Evolutionary conservation across 2,888 invertebrate genomes (phyloP).

Genomic region (Linnaemya tessellans): DNA sequence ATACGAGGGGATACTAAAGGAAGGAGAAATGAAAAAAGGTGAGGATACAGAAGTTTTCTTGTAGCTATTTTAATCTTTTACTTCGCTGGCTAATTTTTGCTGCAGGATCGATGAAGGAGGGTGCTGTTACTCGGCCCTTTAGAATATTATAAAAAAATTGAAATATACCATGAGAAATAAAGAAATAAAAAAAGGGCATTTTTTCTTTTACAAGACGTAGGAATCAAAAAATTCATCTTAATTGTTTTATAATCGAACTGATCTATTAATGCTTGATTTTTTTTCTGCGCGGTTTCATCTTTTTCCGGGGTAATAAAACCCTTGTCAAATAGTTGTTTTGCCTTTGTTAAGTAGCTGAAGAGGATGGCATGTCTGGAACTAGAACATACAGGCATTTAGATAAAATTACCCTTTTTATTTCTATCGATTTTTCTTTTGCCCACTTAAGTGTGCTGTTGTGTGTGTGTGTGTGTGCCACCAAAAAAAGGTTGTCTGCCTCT

Average conservation of each 20-base stretch:
- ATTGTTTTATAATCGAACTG: conserved; percentile 36
- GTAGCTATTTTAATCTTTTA: too few species aligned
- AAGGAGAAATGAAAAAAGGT: too few species aligned
- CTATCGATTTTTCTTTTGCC: background rate
- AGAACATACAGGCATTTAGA: conserved; percentile 23
- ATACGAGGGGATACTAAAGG: too few species aligned
- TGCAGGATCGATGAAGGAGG: too few species aligned
- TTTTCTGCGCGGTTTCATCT: background rate
- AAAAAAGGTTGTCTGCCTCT: conserved; percentile 28
- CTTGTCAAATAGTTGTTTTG: conserved; percentile 20
- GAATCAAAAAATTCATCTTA: too few species aligned
- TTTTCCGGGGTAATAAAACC: conserved; percentile 23
- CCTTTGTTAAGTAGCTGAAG: background rate
- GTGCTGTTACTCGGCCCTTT: too few species aligned
- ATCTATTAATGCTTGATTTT: conserved; percentile 34
- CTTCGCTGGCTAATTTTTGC: too few species aligned
- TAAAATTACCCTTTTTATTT: conserved; percentile 49
- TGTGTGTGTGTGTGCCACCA: background rate
- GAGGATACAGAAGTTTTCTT: too few species aligned
- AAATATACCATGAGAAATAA: too few species aligned
- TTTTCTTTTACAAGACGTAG: too few species aligned
- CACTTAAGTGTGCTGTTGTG: conserved; percentile 8
- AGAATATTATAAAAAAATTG: too few species aligned
- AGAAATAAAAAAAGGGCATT: too few species aligned
- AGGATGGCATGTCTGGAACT: background rate